Evolutionary conservation across 2,113 vertebrate genomes (phyloP).

Genomic region (Solenodon paradoxus): DNA sequence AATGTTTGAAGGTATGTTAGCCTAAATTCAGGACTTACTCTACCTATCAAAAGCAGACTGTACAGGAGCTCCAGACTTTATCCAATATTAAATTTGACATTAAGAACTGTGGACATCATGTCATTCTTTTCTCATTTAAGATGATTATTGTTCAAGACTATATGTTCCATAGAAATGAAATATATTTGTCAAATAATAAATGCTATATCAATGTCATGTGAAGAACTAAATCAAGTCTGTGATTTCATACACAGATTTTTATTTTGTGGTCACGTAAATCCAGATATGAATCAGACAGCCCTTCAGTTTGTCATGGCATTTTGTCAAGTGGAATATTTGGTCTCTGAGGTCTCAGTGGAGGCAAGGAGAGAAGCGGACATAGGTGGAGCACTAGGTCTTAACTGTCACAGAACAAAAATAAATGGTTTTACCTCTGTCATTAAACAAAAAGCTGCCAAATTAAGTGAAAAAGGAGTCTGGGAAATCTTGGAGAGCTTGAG

Average conservation of each 20-base stretch:
- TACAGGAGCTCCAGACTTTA: not conserved
- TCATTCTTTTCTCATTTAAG: not conserved
- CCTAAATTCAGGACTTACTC: not conserved
- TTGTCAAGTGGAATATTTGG: rapidly evolving
- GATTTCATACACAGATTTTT: not conserved
- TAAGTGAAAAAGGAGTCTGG: not conserved
- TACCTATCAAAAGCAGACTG: not conserved
- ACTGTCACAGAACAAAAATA: rapidly evolving
- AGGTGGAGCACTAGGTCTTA: too few relatives aligned
- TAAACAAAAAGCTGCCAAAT: too few relatives aligned
- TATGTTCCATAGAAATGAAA: not conserved
- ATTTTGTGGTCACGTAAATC: not conserved
- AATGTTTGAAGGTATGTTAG: not conserved
- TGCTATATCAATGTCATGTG: too few relatives aligned
- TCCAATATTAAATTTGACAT: too few relatives aligned
- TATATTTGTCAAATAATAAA: not conserved
- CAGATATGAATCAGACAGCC: too few relatives aligned
- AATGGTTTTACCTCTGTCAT: not conserved
- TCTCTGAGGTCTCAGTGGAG: not conserved
- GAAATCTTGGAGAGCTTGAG: rapidly evolving
- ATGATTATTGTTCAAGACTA: not conserved
- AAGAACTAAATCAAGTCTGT: too few relatives aligned
- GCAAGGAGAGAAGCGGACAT: not conserved
- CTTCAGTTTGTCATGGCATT: not conserved
- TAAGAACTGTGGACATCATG: not conserved